These are phyloP conservation scores for Hofmannophila pseudospretella DNA, from an alignment of 2,888 invertebrate species.

Conservation along the genomic window DNA sequence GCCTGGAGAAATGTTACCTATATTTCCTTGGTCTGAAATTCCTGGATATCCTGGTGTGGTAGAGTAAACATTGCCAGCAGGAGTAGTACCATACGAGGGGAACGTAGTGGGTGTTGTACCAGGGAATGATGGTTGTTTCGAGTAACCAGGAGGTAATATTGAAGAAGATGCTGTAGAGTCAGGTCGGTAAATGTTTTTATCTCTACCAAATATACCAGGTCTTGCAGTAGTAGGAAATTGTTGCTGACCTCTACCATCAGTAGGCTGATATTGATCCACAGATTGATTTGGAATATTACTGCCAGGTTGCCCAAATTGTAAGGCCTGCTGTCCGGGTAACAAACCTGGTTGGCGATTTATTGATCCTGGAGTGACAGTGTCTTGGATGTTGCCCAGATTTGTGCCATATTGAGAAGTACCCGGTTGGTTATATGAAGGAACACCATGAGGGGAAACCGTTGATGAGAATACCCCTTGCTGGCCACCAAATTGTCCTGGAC, in stretches of 20 bases:
- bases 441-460: neutral
- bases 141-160: conserved; percentile 2
- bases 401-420: neutral
- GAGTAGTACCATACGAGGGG: conserved; percentile 2
- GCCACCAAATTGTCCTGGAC: neutral
- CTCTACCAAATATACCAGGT: neutral
- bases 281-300: neutral
- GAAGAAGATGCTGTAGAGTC: conserved; percentile 2
- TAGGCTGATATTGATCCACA: neutral
- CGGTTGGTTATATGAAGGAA: neutral
- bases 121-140: conserved; percentile 1
- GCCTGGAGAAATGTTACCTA: neutral
- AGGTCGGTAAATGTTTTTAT: conserved; percentile 1
- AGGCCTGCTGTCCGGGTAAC: neutral
- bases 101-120: conserved; percentile 3
- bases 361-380: neutral
- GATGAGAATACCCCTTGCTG: neutral
- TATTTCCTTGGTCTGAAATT: neutral
- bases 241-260: neutral
- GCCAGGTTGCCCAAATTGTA: neutral
- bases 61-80: neutral
- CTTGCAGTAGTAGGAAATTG: neutral
- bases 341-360: neutral
- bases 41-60: conserved; percentile 1
- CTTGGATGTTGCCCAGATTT: neutral